Evolutionary conservation across 92 coral and sea anemone genomes (phyloP).

Genomic region (Virgularia gustaviana): DNA sequence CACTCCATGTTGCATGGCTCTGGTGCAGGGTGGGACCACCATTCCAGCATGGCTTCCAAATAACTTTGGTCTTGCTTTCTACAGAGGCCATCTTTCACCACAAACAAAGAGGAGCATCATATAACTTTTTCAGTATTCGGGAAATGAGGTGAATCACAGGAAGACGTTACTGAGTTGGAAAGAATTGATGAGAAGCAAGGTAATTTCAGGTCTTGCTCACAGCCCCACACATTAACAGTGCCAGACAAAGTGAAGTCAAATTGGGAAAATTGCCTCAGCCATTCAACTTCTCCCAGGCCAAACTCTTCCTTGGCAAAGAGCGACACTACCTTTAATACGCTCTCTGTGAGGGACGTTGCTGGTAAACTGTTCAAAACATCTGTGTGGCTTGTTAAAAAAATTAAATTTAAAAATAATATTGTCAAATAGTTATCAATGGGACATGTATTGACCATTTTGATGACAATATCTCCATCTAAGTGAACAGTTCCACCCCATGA

Average conservation of each 20-base stretch:
- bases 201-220: slow-evolving; percentile 7
- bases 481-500: slow-evolving; percentile 21
- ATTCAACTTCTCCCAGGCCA: background rate
- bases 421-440: slow-evolving; percentile 36
- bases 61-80: background rate
- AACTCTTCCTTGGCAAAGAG: slow-evolving; percentile 6
- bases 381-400: background rate
- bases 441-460: no score
- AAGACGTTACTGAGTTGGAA: background rate
- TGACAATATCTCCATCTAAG: background rate
- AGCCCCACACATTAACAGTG: slow-evolving; percentile 28
- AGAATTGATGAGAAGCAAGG: background rate
- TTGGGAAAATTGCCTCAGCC: slow-evolving; percentile 5
- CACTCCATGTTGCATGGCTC: no score
- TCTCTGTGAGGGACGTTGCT: background rate
- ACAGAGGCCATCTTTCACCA: background rate
- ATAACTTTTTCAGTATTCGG: background rate
- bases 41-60: slow-evolving; percentile 5
- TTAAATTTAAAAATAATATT: background rate
- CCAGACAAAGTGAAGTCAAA: slow-evolving; percentile 14
- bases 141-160: slow-evolving; percentile 12
- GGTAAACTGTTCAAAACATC: background rate
- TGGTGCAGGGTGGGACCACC: slow-evolving; percentile 25
- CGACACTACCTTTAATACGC: background rate
- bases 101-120: background rate